These are phyloP conservation scores for Scomberomorus guttatus DNA, from an alignment of 2,797 vertebrate species.

Conservation along the genomic window DNA sequence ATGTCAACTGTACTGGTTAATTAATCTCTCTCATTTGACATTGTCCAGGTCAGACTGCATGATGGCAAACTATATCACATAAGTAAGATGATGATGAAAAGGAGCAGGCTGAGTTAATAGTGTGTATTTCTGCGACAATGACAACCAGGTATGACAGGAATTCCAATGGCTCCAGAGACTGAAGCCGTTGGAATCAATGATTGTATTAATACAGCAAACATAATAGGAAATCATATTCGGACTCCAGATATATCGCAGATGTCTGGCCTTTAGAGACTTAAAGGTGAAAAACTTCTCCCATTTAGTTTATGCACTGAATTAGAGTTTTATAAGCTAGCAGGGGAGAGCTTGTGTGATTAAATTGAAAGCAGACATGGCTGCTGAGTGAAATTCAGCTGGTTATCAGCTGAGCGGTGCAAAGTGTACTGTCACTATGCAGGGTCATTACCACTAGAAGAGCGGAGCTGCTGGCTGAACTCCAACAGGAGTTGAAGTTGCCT, in stretches of 20 bases:
- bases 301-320: slow-evolving; percentile 21
- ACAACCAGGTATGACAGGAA: neutral
- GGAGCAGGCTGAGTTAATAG: too few species aligned
- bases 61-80: neutral
- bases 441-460: slow-evolving; percentile 32
- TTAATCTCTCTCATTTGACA: slow-evolving; percentile 21
- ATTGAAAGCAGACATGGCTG: slow-evolving; percentile 54
- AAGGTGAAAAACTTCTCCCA: slow-evolving; percentile 49
- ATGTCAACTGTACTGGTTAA: neutral
- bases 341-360: slow-evolving; percentile 35
- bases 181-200: slow-evolving; percentile 11
- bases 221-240: slow-evolving; percentile 17
- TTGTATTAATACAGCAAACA: slow-evolving; percentile 10
- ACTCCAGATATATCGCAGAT: slow-evolving; percentile 35
- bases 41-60: neutral
- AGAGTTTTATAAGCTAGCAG: slow-evolving; percentile 17
- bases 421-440: slow-evolving; percentile 36
- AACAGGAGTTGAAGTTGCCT: slow-evolving; percentile 19
- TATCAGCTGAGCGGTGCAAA: slow-evolving; percentile 51
- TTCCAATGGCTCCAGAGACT: slow-evolving; percentile 2
- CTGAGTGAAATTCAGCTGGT: slow-evolving; percentile 51
- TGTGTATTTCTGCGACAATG: neutral
- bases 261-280: slow-evolving; percentile 27
- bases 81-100: neutral
- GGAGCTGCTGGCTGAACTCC: slow-evolving; percentile 33